Conservation (phyloP, 2,113 vertebrate species). For the Uria aalge region DNA sequence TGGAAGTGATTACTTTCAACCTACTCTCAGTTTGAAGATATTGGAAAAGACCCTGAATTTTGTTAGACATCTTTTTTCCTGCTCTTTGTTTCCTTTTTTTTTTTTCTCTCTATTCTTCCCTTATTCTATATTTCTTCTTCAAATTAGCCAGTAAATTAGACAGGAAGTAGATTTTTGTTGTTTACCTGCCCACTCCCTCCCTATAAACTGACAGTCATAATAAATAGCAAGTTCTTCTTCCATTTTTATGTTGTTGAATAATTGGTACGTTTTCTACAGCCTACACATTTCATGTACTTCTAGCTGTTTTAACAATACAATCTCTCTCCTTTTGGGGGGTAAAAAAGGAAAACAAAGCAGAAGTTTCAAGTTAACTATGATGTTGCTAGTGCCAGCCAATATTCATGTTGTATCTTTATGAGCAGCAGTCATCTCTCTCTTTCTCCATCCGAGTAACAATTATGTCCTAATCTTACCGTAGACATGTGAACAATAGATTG, state of each 20-base stretch:
- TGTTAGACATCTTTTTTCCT: neutral
- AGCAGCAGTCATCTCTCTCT: neutral
- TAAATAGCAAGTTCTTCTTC: neutral
- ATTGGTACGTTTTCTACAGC: neutral
- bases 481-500: neutral
- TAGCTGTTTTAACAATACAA: neutral
- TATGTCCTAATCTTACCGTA: neutral
- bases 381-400: neutral
- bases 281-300: neutral
- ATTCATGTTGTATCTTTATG: neutral
- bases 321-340: neutral
- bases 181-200: neutral
- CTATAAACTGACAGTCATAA: neutral
- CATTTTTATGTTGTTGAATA: neutral
- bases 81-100: neutral
- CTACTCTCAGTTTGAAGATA: neutral
- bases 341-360: neutral
- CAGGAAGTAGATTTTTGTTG: neutral
- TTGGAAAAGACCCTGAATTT: neutral
- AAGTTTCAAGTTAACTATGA: neutral
- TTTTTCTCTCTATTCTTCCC: neutral
- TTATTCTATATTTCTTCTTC: neutral
- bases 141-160: neutral
- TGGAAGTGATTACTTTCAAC: neutral
- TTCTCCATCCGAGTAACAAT: neutral